A percentile compares a stretch with the other conserved stretches of the same genome.
These are phyloP conservation scores for Eurytoma californica DNA, from an alignment of 2,888 invertebrate species.

Conservation along the genomic window DNA sequence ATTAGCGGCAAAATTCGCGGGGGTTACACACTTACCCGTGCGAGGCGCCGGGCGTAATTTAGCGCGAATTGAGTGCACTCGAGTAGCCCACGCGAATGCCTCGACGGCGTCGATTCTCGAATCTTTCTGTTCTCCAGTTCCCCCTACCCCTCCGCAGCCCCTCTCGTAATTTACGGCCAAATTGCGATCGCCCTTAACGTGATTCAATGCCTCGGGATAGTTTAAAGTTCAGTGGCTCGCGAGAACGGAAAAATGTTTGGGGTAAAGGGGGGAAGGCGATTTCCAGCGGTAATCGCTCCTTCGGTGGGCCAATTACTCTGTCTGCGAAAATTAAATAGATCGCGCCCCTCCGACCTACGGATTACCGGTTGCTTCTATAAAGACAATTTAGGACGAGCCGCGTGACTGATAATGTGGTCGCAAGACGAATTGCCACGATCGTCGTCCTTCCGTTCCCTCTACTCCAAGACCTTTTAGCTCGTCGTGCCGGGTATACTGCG, in stretches of 20 bases:
- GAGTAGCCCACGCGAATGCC: constrained; percentile 40
- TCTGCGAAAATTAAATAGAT: constrained; percentile 56
- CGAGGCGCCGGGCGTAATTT: constrained; percentile 29
- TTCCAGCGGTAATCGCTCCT: constrained; percentile 38
- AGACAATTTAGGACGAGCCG: constrained; percentile 52
- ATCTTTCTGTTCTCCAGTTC: constrained; percentile 24
- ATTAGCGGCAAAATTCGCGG: constrained; percentile 40
- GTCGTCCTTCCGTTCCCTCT: constrained; percentile 17
- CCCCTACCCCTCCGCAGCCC: not conserved
- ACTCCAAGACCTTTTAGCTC: constrained; percentile 4
- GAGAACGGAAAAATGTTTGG: constrained; percentile 43
- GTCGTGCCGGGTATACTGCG: not conserved
- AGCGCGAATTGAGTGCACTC: constrained; percentile 49
- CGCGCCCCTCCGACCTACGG: constrained; percentile 4
- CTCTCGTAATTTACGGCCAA: constrained; percentile 46
- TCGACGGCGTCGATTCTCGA: constrained; percentile 35
- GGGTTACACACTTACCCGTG: not conserved
- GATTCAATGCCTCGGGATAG: constrained; percentile 52
- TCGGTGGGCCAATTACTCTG: constrained; percentile 53
- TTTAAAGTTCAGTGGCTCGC: constrained; percentile 50
- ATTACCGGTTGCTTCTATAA: constrained; percentile 52
- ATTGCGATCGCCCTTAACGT: constrained; percentile 53
- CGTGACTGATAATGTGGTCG: constrained; percentile 56
- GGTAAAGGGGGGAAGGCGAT: constrained; percentile 24
- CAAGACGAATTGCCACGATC: constrained; percentile 53